These are phyloP conservation scores for Drosophila kokeensis DNA, from an alignment of 2,888 invertebrate species.

Conservation along the genomic window DNA sequence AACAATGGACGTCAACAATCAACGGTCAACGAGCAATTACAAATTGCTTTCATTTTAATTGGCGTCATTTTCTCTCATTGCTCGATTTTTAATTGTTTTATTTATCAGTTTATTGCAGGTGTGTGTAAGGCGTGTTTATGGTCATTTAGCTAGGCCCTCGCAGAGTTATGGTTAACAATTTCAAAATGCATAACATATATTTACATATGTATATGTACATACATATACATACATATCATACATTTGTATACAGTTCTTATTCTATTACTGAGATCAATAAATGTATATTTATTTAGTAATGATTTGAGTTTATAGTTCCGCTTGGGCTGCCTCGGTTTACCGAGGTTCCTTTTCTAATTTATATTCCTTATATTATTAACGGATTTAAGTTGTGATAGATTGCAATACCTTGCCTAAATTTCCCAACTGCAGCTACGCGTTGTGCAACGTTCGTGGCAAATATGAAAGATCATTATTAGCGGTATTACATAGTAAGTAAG, in stretches of 20 bases:
- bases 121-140: neutral
- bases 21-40: conserved; percentile 2
- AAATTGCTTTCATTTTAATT: conserved; percentile 13
- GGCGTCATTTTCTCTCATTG: neutral
- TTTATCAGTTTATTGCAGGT: conserved; percentile 2
- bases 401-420: conserved; percentile 83
- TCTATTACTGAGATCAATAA: neutral
- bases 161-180: conserved; percentile 16
- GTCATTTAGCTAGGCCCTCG: conserved; percentile 12
- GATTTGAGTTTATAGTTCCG: conserved; percentile 7
- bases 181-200: neutral
- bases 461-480: conserved; percentile 58
- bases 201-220: neutral
- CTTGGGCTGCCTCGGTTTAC: conserved; percentile 40
- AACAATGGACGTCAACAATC: conserved; percentile 33
- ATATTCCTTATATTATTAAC: conserved; percentile 3
- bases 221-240: neutral
- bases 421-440: conserved; percentile 83
- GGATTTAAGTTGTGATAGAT: conserved; percentile 26
- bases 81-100: conserved; percentile 8
- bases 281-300: neutral
- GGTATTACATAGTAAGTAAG: conserved; percentile 26
- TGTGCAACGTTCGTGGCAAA: conserved; percentile 59
- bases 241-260: neutral
- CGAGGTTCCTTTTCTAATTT: conserved; percentile 19